Conservation (phyloP, 2,797 vertebrate genomes). For the Eulemur coronatus region DNA sequence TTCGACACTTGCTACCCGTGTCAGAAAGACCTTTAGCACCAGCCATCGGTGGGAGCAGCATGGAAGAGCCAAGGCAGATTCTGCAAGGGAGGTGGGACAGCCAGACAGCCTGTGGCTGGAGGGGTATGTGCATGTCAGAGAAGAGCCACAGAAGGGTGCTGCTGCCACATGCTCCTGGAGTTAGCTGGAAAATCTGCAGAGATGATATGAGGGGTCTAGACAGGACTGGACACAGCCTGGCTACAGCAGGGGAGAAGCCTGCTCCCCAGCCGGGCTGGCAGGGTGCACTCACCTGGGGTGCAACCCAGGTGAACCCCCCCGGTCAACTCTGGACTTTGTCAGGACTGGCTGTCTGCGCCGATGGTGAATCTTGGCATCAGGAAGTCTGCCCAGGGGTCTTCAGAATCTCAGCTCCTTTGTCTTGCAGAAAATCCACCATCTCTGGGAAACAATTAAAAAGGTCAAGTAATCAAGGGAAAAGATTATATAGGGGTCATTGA, state of each 20-base stretch:
- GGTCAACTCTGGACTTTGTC: neutral
- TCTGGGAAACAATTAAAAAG: too few relatives aligned
- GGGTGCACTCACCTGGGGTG: too few relatives aligned
- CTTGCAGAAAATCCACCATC: too few relatives aligned
- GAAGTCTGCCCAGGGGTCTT: too few relatives aligned
- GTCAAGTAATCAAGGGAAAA: too few relatives aligned
- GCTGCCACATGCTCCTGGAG: neutral
- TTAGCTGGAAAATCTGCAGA: neutral
- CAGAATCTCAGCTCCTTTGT: too few relatives aligned
- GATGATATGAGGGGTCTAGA: rapidly evolving
- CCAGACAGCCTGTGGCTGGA: neutral
- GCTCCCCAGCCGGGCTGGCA: neutral
- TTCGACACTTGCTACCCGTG: neutral
- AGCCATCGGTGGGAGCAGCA: neutral
- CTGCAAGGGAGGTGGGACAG: neutral
- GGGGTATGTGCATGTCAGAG: neutral
- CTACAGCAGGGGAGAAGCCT: neutral
- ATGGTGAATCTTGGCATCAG: too few relatives aligned
- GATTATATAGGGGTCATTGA: too few relatives aligned
- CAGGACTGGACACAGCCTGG: neutral
- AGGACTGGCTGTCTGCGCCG: neutral
- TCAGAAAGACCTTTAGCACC: neutral
- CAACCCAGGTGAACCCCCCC: neutral
- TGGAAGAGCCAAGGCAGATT: neutral
- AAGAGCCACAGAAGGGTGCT: neutral